These are phyloP conservation scores for Steinernema khuongi DNA, from an alignment of 1,140 invertebrate genomes.

Conservation along the genomic window DNA sequence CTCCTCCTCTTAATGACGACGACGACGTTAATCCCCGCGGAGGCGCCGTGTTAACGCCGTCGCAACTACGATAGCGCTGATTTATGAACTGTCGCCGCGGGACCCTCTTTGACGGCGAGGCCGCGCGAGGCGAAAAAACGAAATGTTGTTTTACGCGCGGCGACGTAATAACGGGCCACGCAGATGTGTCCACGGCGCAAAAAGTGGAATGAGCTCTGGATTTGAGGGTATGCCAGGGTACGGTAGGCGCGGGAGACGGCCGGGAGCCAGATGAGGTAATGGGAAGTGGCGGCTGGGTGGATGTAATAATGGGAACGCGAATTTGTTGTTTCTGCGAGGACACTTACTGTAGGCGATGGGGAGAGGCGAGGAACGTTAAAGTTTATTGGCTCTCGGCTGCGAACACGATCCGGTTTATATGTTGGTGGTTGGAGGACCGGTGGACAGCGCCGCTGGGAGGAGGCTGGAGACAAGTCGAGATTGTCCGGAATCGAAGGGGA, in stretches of 20 bases:
- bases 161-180: constrained; percentile 14
- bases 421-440: no score
- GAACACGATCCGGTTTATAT: no score
- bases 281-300: background rate
- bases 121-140: background rate
- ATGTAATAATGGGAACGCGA: constrained; percentile 12
- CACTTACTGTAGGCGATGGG: no score
- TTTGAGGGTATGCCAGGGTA: background rate
- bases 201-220: background rate
- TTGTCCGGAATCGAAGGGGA: no score
- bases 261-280: background rate
- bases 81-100: constrained; percentile 8
- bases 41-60: constrained; percentile 2
- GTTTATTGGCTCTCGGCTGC: no score
- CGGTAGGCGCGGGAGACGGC: background rate
- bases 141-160: constrained; percentile 15
- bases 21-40: background rate
- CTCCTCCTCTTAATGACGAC: background rate
- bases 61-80: constrained; percentile 12
- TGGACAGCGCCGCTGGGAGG: no score
- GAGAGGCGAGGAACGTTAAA: no score
- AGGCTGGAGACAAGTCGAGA: no score
- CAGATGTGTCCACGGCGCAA: background rate
- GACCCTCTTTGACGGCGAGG: background rate
- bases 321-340: no score